Evolutionary conservation across 2,888 invertebrate species (phyloP), one percentile per base, ranked within the genome.

Genomic region (Hoplodrina ambigua): DNA sequence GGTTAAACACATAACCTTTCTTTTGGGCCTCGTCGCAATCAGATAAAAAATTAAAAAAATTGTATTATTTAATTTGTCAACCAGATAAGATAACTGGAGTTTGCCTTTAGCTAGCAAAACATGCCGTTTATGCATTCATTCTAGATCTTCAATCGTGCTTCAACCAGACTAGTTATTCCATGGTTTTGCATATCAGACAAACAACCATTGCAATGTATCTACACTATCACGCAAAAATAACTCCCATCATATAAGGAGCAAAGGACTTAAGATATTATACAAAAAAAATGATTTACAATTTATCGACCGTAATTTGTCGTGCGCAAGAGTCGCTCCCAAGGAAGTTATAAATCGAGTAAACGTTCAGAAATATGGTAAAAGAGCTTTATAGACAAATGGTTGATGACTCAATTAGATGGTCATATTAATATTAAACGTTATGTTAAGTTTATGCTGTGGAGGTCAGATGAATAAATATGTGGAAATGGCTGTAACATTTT

Each of bases 251-350:
- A 66, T 49, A 80, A 10, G 81, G 76, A 64, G 30, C 13, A 37
- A 65, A 58, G 55, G 44, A 50, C 49, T 55, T 57, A 50, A 25
- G 25, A 71, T 71, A 67, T 63, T 71, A 67, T 56, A 65, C 55
- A 19, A 53, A 59, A 67, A n/a, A 60, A 33, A 75, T 69, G 3
- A 70, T 68, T 61, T 46, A 46, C 15, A 46, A 46, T 63, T 78
- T 78, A 78, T 71, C 63, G 81, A 71, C 61, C 81, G 55, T 78
- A 78, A 80, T 50, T 75, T 7, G 20, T 54, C 33, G 46, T 49
- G 65, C 58, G 68, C 80, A 50, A 57, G 68, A 63, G 60, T 53
- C 49, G 54, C 6, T 57, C 19, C n/a, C 30, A 19, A 25, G 65
- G 49, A 75, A 41, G 70, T 50, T 60, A 20, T 69, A 80, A 68